Percentiles rank a stretch among this genome's conserved stretches.
Conservation (phyloP, 1,140 invertebrate genomes). For the Trichogramma pretiosum region DNA sequence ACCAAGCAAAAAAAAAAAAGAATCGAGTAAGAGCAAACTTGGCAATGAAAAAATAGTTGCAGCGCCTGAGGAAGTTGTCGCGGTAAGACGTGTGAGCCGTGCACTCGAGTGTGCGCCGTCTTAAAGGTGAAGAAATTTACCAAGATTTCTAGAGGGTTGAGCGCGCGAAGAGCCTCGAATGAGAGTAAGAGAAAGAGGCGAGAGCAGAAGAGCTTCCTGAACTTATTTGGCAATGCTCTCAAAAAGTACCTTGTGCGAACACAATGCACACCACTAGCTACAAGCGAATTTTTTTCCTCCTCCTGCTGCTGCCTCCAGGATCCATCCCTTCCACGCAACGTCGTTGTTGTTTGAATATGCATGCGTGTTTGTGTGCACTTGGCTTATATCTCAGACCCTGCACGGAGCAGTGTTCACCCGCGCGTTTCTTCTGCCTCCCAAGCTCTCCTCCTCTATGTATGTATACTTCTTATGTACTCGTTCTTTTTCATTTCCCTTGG, state of each 20-base stretch:
- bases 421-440: no score
- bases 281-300: slow-evolving; percentile 10
- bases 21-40: neutral
- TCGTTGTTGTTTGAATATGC: no score
- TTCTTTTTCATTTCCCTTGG: no score
- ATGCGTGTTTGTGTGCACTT: slow-evolving; percentile 12
- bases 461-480: no score
- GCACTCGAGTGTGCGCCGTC: slow-evolving; percentile 20
- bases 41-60: neutral
- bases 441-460: no score
- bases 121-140: slow-evolving; percentile 20
- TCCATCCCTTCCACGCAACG: no score
- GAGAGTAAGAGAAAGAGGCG: neutral
- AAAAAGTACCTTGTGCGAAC: slow-evolving; percentile 4
- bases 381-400: slow-evolving; percentile 3
- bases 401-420: no score
- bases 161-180: neutral
- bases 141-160: slow-evolving; percentile 14
- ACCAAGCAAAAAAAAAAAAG: no score
- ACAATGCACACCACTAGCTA: neutral
- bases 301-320: neutral
- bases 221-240: slow-evolving; percentile 18
- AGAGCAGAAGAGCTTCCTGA: slow-evolving; percentile 5
- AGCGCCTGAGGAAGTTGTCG: slow-evolving; percentile 13
- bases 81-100: slow-evolving; percentile 1